Evolutionary conservation across 2,113 vertebrate genomes (phyloP), one percentile per base, ranked within the genome.

Genomic region (Strix uralensis): DNA sequence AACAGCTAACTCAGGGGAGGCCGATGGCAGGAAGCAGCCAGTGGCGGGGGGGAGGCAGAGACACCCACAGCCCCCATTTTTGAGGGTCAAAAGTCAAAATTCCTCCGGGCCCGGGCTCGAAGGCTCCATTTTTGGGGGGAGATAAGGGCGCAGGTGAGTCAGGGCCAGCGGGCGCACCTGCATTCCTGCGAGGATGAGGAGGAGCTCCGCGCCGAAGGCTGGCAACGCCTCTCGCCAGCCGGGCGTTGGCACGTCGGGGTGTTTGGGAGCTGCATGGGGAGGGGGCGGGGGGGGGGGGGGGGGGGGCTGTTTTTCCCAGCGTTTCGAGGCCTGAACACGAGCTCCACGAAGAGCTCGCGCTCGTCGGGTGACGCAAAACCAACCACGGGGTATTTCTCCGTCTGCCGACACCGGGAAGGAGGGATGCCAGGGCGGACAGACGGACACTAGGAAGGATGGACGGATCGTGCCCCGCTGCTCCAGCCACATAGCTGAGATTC

Each of bases 11-110:
- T 63, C 70, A 11, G 58, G 47, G 38, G 84, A 92, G 96, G 42
- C 12, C 14, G 6, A 42, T 13, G 14, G 42, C 95, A 96, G 96
- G 97, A 93, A 96, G 83, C 82, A 88, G 90, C 92, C 46, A n/a
- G n/a, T n/a, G 13, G 40, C 14, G 15, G 42, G 42, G 42, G 23
- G 30, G 18, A 15, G 30, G 73, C 23, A 57, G 1, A 22, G 71
- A 16, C 30, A 52, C 69, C 69, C n/a, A 2, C 7, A 14, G 27
- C 69, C 46, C 20, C 29, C 40, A 5, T 2, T 70, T 51, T 36
- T 36, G 23, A 19, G 46, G 32, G 16, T n/a, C 46, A 27, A 36
- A n/a, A 29, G 47, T 47, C 1, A 1, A 38, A 36, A 71, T 21
- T 6, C 34, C n/a, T 21, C 47, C 21, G 11, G 47, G 47, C 47